A percentile compares a stretch with the other conserved stretches of the same genome.
These are phyloP conservation scores for Paratilapia polleni DNA, from an alignment of 2,113 vertebrate genomes.

Conservation along the genomic window DNA sequence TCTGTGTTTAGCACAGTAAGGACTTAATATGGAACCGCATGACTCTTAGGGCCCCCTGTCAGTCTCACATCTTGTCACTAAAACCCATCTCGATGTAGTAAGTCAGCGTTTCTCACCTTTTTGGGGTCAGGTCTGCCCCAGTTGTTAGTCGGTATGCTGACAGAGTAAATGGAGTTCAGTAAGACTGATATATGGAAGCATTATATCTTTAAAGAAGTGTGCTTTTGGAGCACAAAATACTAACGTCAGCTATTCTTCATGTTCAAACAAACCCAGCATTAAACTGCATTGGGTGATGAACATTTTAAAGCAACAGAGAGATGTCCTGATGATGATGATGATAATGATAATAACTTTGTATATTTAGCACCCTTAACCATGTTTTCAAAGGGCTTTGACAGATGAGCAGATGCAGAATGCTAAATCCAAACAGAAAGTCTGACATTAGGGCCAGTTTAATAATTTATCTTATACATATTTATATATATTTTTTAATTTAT, in stretches of 20 bases:
- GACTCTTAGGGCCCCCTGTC: background rate
- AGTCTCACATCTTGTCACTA: background rate
- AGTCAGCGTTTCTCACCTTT: background rate
- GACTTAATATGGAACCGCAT: background rate
- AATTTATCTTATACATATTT: too few species aligned
- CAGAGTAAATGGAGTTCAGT: background rate
- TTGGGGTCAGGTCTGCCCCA: background rate
- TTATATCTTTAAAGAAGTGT: background rate
- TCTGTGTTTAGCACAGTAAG: background rate
- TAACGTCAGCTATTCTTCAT: too few species aligned
- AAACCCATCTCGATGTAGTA: background rate
- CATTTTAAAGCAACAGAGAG: too few species aligned
- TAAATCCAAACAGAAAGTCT: background rate
- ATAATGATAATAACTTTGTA: background rate
- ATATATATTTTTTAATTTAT: too few species aligned
- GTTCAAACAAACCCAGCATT: too few species aligned
- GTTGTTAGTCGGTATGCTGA: background rate
- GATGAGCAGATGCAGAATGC: background rate
- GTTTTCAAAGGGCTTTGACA: background rate
- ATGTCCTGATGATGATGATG: background rate
- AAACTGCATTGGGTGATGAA: background rate
- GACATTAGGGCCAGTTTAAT: background rate
- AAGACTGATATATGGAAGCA: background rate
- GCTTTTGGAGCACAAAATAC: too few species aligned
- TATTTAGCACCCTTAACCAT: too few species aligned